These are phyloP conservation scores for Drosophila testacea DNA, from an alignment of 2,888 invertebrate genomes.

Conservation along the genomic window DNA sequence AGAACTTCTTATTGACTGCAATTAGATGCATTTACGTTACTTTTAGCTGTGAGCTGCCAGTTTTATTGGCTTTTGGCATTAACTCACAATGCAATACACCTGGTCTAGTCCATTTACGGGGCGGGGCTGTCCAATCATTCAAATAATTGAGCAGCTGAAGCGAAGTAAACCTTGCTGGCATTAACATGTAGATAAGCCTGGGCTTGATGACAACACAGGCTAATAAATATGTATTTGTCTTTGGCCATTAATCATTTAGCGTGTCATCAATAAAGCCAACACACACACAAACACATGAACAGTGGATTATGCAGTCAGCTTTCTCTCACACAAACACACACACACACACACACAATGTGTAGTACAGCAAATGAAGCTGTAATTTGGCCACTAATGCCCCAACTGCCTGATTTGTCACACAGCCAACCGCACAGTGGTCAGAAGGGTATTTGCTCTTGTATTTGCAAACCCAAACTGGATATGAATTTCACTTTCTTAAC, in stretches of 20 bases:
- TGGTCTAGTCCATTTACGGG: conserved; percentile 7
- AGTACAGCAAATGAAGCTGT: conserved; percentile 7
- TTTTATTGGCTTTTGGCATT: conserved; percentile 11
- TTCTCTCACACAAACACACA: conserved; percentile 7
- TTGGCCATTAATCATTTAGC: conserved; percentile 69
- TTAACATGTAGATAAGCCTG: conserved; percentile 44
- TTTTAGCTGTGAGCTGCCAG: conserved; percentile 8
- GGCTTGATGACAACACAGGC: conserved; percentile 55
- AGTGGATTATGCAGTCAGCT: conserved; percentile 66
- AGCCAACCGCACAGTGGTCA: conserved; percentile 14
- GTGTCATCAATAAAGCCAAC: conserved; percentile 49
- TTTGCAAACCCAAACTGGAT: conserved; percentile 6
- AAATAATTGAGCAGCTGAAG: conserved; percentile 26
- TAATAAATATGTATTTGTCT: conserved; percentile 55
- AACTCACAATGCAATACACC: conserved; percentile 11
- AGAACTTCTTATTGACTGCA: conserved; percentile 3
- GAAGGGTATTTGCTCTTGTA: background rate
- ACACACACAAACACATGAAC: conserved; percentile 20
- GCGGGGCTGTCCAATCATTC: conserved; percentile 45
- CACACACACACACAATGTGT: background rate
- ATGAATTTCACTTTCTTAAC: background rate
- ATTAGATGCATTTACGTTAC: conserved; percentile 10
- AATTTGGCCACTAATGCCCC: conserved; percentile 27
- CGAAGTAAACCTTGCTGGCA: conserved; percentile 8
- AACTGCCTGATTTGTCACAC: conserved; percentile 33